A percentile compares a stretch with the other conserved stretches of the same genome.
Conservation (phyloP, 1,140 invertebrate species). For the Leptoteleia sp. region DNA sequence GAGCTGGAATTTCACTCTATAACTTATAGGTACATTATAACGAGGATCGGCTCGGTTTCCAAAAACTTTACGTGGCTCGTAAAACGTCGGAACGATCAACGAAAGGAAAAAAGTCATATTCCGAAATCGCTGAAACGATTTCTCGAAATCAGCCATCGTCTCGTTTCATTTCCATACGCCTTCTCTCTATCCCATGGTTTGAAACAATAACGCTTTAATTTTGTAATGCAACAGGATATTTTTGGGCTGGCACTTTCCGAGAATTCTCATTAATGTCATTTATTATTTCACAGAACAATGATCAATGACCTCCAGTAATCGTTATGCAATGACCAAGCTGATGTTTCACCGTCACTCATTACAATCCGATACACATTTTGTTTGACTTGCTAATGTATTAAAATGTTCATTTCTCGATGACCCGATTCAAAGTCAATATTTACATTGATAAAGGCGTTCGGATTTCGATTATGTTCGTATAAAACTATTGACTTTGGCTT, state of each 20-base stretch:
- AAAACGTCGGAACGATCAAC: slow-evolving; percentile 63
- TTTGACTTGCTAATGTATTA: slow-evolving; percentile 32
- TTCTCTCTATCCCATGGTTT: slow-evolving; percentile 6
- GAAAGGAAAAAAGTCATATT: slow-evolving; percentile 58
- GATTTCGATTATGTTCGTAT: slow-evolving; percentile 23
- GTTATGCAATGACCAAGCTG: slow-evolving; percentile 3
- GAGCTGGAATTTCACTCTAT: background rate
- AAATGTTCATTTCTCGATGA: slow-evolving; percentile 12
- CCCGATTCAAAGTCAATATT: slow-evolving; percentile 39
- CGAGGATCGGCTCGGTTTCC: slow-evolving; percentile 35
- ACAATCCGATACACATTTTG: slow-evolving; percentile 16
- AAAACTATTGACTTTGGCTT: slow-evolving; percentile 43
- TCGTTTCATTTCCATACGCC: slow-evolving; percentile 57
- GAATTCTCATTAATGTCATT: slow-evolving; percentile 55
- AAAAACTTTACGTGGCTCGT: slow-evolving; percentile 59
- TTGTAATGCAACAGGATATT: slow-evolving; percentile 59
- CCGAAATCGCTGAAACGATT: slow-evolving; percentile 65
- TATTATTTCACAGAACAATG: slow-evolving; percentile 50
- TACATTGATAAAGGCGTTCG: slow-evolving; percentile 37
- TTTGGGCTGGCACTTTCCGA: slow-evolving; percentile 33
- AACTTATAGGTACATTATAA: slow-evolving; percentile 14
- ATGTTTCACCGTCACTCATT: background rate
- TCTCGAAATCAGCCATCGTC: slow-evolving; percentile 65
- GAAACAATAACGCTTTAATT: slow-evolving; percentile 60
- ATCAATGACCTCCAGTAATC: slow-evolving; percentile 34